A percentile compares a stretch with the other conserved stretches of the same genome.
These are phyloP conservation scores for Myodes glareolus DNA, from an alignment of 2,113 vertebrate genomes.

Conservation along the genomic window DNA sequence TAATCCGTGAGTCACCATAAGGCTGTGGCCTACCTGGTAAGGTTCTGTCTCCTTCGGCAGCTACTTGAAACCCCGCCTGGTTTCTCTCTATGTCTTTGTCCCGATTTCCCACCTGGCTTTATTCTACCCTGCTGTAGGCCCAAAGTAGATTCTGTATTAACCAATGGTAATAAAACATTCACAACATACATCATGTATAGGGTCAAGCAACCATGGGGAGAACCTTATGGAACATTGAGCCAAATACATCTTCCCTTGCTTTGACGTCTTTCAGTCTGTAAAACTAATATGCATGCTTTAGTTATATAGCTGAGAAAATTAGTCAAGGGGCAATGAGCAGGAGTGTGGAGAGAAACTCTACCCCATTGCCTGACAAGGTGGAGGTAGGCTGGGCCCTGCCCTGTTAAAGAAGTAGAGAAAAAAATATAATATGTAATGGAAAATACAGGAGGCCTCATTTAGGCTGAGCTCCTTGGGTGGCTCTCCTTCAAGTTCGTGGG, in stretches of 20 bases:
- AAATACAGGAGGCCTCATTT: background rate
- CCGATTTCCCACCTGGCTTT: no score
- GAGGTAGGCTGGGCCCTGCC: background rate
- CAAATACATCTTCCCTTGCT: background rate
- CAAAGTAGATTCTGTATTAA: no score
- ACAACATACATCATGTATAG: no score
- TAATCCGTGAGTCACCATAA: no score
- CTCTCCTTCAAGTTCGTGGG: background rate
- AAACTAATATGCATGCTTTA: background rate
- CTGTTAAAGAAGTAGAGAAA: background rate
- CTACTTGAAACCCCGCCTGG: no score
- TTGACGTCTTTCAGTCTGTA: background rate
- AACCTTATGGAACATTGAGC: background rate
- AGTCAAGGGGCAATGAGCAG: background rate
- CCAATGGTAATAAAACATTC: no score
- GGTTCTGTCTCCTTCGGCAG: no score
- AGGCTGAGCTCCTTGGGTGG: background rate
- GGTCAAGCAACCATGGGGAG: background rate
- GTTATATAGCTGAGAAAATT: background rate
- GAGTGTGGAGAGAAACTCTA: background rate
- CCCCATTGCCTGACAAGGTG: background rate
- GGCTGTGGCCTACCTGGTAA: no score
- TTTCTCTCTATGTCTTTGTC: no score
- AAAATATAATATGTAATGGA: background rate
- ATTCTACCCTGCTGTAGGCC: no score